Percentiles rank a stretch among this genome's conserved stretches.
phyloP scores from a whole-genome alignment of 2,113 vertebrate genomes.

The Myrmecophaga tridactyla region DNA sequence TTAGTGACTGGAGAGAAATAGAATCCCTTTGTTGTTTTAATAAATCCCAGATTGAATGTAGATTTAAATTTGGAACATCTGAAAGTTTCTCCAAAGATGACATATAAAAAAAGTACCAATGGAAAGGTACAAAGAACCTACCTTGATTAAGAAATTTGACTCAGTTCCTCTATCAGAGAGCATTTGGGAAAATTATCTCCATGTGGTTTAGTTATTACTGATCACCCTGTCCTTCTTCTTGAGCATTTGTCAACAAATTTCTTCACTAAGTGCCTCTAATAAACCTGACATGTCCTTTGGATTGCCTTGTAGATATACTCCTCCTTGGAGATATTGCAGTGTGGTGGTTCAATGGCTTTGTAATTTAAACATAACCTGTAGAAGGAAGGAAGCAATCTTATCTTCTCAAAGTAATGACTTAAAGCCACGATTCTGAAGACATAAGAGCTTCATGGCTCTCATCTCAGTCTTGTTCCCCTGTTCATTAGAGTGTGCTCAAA shows the following conservation, averaged over 20 bases:
- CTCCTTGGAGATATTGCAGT: slow-evolving; percentile 53
- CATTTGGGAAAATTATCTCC: slow-evolving; percentile 57
- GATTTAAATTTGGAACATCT: slow-evolving; percentile 57
- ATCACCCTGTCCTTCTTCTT: slow-evolving; percentile 52
- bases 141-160: slow-evolving; percentile 1
- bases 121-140: background rate
- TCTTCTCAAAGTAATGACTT: slow-evolving; percentile 59
- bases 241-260: slow-evolving; percentile 70
- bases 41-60: slow-evolving; percentile 63
- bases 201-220: slow-evolving; percentile 55
- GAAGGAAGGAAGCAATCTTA: slow-evolving; percentile 37
- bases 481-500: background rate
- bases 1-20: slow-evolving; percentile 49
- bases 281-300: slow-evolving; percentile 40
- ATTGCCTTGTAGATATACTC: slow-evolving; percentile 28
- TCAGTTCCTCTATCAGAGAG: slow-evolving; percentile 27
- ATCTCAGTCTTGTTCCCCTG: background rate
- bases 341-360: slow-evolving; percentile 57
- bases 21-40: slow-evolving; percentile 57
- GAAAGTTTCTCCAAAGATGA: slow-evolving; percentile 65
- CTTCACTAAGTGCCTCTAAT: slow-evolving; percentile 47
- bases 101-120: slow-evolving; percentile 42
- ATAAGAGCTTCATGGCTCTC: background rate
- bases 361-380: slow-evolving; percentile 58
- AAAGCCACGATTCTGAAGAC: background rate